Evolutionary conservation across 35 echinoderm and acorn worm genomes (phyloP), one percentile per base, ranked within the genome.

Genomic region (Anneissia japonica): DNA sequence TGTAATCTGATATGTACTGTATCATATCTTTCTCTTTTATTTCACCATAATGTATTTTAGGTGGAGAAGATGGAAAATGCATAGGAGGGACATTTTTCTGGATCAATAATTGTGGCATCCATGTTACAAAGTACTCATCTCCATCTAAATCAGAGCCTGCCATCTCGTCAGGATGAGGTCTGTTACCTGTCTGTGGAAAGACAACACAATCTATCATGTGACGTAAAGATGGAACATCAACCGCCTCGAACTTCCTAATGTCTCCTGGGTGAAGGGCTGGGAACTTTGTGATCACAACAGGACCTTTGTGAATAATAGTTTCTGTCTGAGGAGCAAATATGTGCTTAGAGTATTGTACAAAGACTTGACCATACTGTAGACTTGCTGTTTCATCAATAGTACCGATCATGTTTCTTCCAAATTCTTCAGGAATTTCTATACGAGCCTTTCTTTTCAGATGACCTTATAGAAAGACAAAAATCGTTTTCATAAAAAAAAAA

Each of bases 101-200:
- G 4, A 79, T 32, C 39, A 36, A 37, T 4, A 79, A 79, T 32
- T 37, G 33, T 79, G 77, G 77, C 14, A 37, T 37, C 77, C 77
- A 79, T 9, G 77, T 79, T 4, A 79, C 77, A 16, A 31, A 79
- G 39, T 79, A 79, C 77, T 36, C 39, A 34, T 79, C 77, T 4
- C 77, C 77, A 79, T 79, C 77, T 26, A 79, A 35, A 35, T 79
- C 77, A 10, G 77, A 79, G 28, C 77, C 77, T 79, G 77, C 35
- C 39, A 79, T 79, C 77, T 79, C 77, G n/a, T 79, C 39, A 36
- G 77, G 77, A 26, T 79, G 77, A 36, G 77, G 77, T 79, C 77
- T 11, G 35, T 3, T 2, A 4, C 77, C 77, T 79, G 35, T 79
- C n/a, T 32, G 39, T 4, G 77, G 77, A 37, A 79, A 79, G 11